Percentiles rank a stretch among this genome's conserved stretches.
Conservation (phyloP, 2,888 invertebrate species). For the Oligia fasciuncula region DNA sequence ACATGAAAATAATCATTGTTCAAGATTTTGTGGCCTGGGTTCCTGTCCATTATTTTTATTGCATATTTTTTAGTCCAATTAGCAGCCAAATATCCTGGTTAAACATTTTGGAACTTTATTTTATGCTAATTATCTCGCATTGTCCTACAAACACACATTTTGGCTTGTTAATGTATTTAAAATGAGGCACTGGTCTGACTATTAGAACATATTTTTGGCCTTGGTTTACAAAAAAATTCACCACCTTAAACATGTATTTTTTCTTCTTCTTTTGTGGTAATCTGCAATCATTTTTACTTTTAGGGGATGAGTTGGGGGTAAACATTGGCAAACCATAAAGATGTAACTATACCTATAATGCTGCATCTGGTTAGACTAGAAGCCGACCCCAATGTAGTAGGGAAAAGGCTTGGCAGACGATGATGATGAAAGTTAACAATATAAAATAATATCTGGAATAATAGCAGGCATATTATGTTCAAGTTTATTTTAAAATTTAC, state of each 20-base stretch:
- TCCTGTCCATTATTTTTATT: slow-evolving; percentile 15
- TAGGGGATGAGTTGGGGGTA: too few species aligned
- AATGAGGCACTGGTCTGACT: not conserved
- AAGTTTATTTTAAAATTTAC: slow-evolving; percentile 5
- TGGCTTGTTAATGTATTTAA: not conserved
- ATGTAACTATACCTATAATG: not conserved
- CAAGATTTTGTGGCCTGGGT: slow-evolving; percentile 65
- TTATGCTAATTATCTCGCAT: slow-evolving; percentile 15
- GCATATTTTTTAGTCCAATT: slow-evolving; percentile 15
- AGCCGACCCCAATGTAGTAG: not conserved
- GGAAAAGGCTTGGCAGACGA: not conserved
- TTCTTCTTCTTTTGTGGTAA: too few species aligned
- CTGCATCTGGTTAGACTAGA: not conserved
- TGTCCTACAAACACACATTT: slow-evolving; percentile 15
- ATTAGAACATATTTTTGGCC: not conserved
- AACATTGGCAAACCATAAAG: not conserved
- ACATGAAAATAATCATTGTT: slow-evolving; percentile 73
- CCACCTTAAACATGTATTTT: too few species aligned
- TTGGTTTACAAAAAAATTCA: not conserved
- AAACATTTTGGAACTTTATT: slow-evolving; percentile 7
- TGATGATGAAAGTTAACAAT: not conserved
- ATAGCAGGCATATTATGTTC: not conserved
- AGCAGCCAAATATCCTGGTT: not conserved
- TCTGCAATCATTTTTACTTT: too few species aligned
- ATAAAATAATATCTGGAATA: not conserved